Evolutionary conservation across 1,140 invertebrate species (phyloP).

Genomic region (Bombus confusus): DNA sequence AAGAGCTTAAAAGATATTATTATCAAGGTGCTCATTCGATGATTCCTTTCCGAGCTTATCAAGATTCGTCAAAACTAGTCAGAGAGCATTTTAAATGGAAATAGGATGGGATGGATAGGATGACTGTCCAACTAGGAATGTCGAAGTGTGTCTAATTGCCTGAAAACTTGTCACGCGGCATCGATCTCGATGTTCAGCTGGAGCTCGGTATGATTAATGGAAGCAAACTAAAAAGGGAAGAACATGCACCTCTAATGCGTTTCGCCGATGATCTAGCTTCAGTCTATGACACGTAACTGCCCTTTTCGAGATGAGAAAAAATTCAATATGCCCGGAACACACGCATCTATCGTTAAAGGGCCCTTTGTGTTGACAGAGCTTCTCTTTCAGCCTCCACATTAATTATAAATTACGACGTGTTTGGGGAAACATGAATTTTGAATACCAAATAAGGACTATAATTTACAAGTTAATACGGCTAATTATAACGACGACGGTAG

Average conservation of each 20-base stretch:
- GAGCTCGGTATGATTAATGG: constrained; percentile 62
- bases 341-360: background rate
- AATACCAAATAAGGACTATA: background rate
- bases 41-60: background rate
- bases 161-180: constrained; percentile 72
- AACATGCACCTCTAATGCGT: constrained; percentile 55
- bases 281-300: constrained; percentile 43
- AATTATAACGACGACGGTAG: background rate
- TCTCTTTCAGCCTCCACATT: constrained; percentile 10
- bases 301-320: background rate
- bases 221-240: constrained; percentile 36
- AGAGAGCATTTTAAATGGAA: too few species aligned
- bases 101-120: background rate
- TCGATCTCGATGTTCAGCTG: constrained; percentile 62
- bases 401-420: background rate
- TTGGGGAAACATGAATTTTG: background rate
- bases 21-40: too few species aligned
- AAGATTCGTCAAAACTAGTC: background rate
- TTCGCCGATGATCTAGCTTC: constrained; percentile 48
- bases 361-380: background rate
- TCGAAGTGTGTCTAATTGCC: constrained; percentile 76
- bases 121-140: constrained; percentile 66
- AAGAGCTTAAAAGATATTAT: too few species aligned
- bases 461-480: constrained; percentile 2
- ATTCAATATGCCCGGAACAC: constrained; percentile 6